phyloP scores from a whole-genome alignment of 1,140 invertebrate species.

The Papilio polytes region DNA sequence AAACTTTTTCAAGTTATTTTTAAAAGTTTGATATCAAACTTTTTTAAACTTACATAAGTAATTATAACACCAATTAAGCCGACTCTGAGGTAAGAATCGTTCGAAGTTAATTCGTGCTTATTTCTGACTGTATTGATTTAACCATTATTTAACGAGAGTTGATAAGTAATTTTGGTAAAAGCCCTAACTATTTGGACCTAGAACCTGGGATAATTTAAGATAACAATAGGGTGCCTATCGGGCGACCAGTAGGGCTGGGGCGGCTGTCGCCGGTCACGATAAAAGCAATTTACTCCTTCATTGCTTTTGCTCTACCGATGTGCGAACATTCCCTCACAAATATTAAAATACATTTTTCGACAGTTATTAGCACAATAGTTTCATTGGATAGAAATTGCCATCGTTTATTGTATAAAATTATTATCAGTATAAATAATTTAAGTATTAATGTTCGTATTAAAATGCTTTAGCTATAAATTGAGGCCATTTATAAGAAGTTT shows the following conservation, averaged over 20 bases:
- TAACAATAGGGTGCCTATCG: background rate
- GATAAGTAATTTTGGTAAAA: background rate
- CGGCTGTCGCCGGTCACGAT: background rate
- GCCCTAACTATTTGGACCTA: background rate
- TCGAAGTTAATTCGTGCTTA: background rate
- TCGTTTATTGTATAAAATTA: no score
- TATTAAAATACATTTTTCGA: background rate
- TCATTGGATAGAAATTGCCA: background rate
- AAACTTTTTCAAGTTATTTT: background rate
- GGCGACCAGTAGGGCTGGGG: background rate
- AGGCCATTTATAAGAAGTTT: background rate
- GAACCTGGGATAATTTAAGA: background rate
- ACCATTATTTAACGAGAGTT: background rate
- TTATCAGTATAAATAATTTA: no score
- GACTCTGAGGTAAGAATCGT: background rate
- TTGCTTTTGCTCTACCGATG: background rate
- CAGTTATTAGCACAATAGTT: background rate
- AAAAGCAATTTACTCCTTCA: constrained; percentile 6
- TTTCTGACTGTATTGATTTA: no score
- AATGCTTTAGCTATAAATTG: background rate
- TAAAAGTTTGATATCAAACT: background rate
- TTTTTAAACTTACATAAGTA: no score
- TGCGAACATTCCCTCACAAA: background rate
- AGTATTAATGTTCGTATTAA: background rate
- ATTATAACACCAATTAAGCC: no score